These are phyloP conservation scores for Campoletis raptor DNA, from an alignment of 2,888 invertebrate genomes.

Conservation along the genomic window DNA sequence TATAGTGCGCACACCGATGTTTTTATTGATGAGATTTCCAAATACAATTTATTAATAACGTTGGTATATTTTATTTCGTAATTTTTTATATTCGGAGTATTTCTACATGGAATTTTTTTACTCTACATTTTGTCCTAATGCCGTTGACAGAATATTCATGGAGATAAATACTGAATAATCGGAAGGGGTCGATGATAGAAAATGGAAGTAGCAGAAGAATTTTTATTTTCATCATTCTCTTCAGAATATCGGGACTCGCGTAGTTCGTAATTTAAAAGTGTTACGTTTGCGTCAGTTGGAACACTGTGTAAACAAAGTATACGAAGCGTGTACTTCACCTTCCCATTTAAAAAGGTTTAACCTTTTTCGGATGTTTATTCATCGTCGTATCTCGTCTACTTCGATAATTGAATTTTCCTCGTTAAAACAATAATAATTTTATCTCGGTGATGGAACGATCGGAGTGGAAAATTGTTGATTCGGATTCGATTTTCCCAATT, in stretches of 20 bases:
- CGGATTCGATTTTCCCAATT: background rate
- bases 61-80: background rate
- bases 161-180: background rate
- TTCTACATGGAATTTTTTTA: background rate
- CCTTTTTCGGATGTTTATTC: background rate
- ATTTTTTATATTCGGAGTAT: background rate
- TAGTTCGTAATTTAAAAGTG: background rate
- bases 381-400: background rate
- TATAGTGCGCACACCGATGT: too few relatives aligned
- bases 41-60: background rate
- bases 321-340: background rate
- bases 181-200: background rate
- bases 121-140: background rate
- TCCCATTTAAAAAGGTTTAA: background rate
- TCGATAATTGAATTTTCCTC: slow-evolving; percentile 3
- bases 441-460: slow-evolving; percentile 1
- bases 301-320: background rate
- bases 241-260: background rate
- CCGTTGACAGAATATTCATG: background rate
- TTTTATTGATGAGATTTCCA: too few relatives aligned
- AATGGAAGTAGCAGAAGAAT: background rate
- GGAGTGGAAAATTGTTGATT: background rate
- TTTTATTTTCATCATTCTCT: background rate
- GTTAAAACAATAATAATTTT: slow-evolving; percentile 4
- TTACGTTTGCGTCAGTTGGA: background rate